Percentiles rank a stretch among this genome's conserved stretches.
phyloP scores from a whole-genome alignment of 2,888 invertebrate genomes.

The Caprella mutica region DNA sequence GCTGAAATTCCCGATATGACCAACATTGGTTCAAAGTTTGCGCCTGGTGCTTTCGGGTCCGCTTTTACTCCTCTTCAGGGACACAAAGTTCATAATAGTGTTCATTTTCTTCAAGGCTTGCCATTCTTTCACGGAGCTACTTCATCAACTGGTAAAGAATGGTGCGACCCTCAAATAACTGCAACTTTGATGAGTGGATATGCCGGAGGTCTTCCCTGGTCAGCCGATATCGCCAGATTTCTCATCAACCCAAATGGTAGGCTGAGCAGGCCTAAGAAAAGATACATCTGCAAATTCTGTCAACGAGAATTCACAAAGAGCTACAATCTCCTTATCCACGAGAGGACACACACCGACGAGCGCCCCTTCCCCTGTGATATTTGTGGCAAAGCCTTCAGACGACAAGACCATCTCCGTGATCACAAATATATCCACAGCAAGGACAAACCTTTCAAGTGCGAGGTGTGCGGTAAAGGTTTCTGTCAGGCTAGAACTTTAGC shows the following conservation, averaged over 20 bases:
- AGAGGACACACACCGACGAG: constrained; percentile 50
- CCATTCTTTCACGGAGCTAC: background rate
- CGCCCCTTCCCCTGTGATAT: constrained; percentile 49
- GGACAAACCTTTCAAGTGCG: constrained; percentile 93
- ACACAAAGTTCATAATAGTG: too few relatives aligned
- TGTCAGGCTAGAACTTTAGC: constrained; percentile 88
- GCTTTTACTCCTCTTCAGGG: constrained; percentile 21
- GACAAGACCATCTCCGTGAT: constrained; percentile 43
- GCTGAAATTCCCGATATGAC: constrained; percentile 11
- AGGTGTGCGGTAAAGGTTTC: constrained; percentile 90
- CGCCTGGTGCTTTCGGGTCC: constrained; percentile 16
- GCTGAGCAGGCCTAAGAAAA: constrained; percentile 18
- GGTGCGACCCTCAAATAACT: constrained; percentile 5
- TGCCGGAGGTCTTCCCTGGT: background rate
- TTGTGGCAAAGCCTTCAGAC: constrained; percentile 47
- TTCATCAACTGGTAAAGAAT: background rate
- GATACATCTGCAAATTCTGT: constrained; percentile 47
- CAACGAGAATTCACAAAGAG: constrained; percentile 48
- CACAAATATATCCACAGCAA: constrained; percentile 73
- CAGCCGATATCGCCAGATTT: constrained; percentile 8
- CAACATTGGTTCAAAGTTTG: constrained; percentile 17
- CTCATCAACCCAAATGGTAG: constrained; percentile 17
- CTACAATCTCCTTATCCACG: constrained; percentile 50
- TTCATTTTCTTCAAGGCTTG: too few relatives aligned
- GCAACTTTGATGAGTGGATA: constrained; percentile 9